phyloP scores from a whole-genome alignment of 2,888 invertebrate genomes.

The Megaustenia siamemsis region DNA sequence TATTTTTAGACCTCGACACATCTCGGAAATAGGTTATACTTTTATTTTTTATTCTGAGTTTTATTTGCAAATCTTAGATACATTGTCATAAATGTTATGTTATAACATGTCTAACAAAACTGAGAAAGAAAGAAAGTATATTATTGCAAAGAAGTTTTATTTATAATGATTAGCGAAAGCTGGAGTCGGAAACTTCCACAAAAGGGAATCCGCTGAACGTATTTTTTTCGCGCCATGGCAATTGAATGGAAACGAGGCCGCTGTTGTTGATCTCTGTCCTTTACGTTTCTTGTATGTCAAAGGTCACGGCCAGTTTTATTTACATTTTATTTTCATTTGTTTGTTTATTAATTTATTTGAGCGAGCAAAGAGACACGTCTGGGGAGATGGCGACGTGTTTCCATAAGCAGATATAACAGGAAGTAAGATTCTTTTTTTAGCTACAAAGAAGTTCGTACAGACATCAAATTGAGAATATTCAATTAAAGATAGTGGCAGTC shows the following conservation, averaged over 20 bases:
- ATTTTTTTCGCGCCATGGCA: conserved; percentile 48
- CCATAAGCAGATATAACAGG: no score
- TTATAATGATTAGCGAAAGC: not conserved
- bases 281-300: conserved; percentile 46
- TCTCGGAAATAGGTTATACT: not conserved
- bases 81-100: not conserved
- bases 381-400: no score
- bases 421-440: no score
- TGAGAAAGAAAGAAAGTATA: not conserved
- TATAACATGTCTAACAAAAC: not conserved
- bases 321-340: no score
- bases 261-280: conserved; percentile 51
- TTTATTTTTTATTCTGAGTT: not conserved
- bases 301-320: conserved; percentile 18
- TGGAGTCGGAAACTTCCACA: conserved; percentile 47
- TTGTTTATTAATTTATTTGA: no score
- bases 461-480: no score
- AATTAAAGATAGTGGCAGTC: no score
- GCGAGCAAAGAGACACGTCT: no score
- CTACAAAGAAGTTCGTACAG: no score
- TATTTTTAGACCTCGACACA: conserved; percentile 52
- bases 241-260: conserved; percentile 56
- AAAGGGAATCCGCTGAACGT: conserved; percentile 46
- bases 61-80: not conserved
- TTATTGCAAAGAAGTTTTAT: not conserved